Evolutionary conservation across 2,113 vertebrate genomes (phyloP).

Genomic region (Megaleporinus macrocephalus): DNA sequence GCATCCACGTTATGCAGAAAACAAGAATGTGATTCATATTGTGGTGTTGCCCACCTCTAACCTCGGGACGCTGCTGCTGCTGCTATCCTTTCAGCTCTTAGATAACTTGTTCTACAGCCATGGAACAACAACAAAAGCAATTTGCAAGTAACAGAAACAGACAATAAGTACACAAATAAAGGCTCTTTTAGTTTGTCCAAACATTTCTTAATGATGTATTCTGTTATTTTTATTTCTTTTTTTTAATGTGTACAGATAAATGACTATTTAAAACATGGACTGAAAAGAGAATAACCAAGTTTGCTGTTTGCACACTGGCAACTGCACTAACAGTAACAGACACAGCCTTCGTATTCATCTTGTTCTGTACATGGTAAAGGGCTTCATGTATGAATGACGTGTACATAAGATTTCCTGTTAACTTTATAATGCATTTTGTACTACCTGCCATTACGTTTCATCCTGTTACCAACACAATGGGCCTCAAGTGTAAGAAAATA

Average conservation of each 20-base stretch:
- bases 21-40: too few species aligned
- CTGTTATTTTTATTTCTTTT: neutral
- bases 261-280: neutral
- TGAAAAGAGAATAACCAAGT: conserved; percentile 2
- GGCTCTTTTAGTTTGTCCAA: neutral
- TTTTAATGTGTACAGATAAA: neutral
- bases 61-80: neutral
- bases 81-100: neutral
- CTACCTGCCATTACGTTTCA: conserved; percentile 17
- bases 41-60: too few species aligned
- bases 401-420: conserved; percentile 29
- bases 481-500: conserved; percentile 21
- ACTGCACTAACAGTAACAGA: conserved; percentile 13
- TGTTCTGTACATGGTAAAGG: neutral
- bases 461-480: neutral
- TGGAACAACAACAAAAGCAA: neutral
- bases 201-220: neutral
- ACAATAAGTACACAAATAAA: conserved; percentile 17
- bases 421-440: conserved; percentile 38
- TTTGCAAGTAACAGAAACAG: neutral
- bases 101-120: neutral
- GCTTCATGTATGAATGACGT: conserved; percentile 29
- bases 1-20: too few species aligned
- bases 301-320: conserved; percentile 57
- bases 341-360: neutral